phyloP scores from a whole-genome alignment of 2,797 vertebrate species.

The Hippocampus kuda region DNA sequence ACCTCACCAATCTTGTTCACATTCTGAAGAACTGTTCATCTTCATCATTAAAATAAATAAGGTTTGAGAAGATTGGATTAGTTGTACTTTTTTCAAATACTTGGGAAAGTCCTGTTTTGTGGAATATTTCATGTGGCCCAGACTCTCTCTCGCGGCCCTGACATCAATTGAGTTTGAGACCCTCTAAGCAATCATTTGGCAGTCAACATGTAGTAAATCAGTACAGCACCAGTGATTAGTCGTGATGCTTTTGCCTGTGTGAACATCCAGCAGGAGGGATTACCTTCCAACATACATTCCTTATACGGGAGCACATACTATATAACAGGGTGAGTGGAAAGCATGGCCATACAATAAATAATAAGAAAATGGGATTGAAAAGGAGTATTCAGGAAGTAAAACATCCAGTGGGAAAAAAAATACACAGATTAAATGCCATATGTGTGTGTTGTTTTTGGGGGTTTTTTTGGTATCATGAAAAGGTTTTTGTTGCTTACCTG shows the following conservation, averaged over 20 bases:
- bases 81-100: too few relatives aligned
- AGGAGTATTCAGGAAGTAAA: not conserved
- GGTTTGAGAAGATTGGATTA: too few relatives aligned
- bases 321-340: not conserved
- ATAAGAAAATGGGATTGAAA: not conserved
- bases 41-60: too few relatives aligned
- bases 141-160: too few relatives aligned
- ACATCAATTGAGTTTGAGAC: too few relatives aligned
- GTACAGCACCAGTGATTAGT: not conserved
- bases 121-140: too few relatives aligned
- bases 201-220: too few relatives aligned
- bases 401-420: not conserved
- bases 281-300: not conserved
- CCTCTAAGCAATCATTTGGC: too few relatives aligned
- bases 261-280: not conserved
- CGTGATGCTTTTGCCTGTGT: not conserved
- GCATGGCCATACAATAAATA: not conserved
- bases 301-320: not conserved
- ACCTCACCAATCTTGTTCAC: too few relatives aligned
- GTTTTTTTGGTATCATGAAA: not conserved
- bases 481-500: constrained; percentile 68
- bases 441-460: not conserved
- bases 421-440: not conserved
- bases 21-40: too few relatives aligned
- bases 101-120: too few relatives aligned